Evolutionary conservation across 2,888 invertebrate species (phyloP), one percentile per base, ranked within the genome.

Genomic region (Tinea pellionella): DNA sequence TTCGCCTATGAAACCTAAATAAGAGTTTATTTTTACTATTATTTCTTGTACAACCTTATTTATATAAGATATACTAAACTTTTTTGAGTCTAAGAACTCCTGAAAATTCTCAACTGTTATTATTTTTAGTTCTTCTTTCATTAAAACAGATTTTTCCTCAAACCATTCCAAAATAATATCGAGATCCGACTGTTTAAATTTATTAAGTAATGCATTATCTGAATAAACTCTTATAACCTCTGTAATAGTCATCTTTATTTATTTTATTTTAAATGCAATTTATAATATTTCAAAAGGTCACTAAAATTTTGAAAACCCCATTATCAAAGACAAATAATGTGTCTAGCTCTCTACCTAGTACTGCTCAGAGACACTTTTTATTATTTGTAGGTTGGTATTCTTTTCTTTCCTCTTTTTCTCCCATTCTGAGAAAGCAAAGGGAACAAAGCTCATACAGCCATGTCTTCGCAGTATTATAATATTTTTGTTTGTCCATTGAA

Each of bases 1-100:
- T 68, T 71, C 86, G 72, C 69, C 74, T 75, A 67, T 84, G 85
- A 64, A 72, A 79, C 66, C 86, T 86, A 64, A 64, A 69, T 59
- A 37, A 63, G 24, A 24, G 24, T 24, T 24, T 24, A 6, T 24
- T n/a, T n/a, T n/a, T 9, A 13, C 57, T n/a, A 29, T 53, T 16
- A 51, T 12, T 32, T 47, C 24, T 13, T 42, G 53, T 37, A 24
- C 3, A 58, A 13, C 13, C 19, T 11, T 3, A 24, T 13, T 3
- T 13, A 24, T 19, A 56, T 24, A 24, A 24, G 2, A 43, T 7
- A n/a, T 43, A 43, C 59, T 59, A 19, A 47, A 85, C 86, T 75
- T 84, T 68, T 77, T 81, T 60, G 78, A 65, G 58, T 71, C 73
- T 63, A 85, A 69, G 70, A 77, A 85, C 24, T 68, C 61, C 63